A percentile compares a stretch with the other conserved stretches of the same genome.
phyloP scores from a whole-genome alignment of 2,888 invertebrate genomes.

The Esperia sulphurella region DNA sequence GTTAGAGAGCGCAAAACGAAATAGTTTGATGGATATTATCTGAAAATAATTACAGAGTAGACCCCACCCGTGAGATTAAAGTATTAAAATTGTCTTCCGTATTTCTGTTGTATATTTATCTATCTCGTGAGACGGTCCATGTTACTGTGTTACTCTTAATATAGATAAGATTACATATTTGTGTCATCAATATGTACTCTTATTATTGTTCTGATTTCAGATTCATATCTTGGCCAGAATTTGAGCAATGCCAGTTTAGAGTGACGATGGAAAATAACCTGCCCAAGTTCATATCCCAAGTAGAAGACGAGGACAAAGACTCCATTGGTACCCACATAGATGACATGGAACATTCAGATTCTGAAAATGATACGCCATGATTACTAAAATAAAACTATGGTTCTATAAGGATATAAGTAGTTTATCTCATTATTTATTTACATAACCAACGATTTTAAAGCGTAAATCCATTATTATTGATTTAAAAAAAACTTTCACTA shows the following conservation, averaged over 20 bases:
- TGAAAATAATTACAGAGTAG: too few species aligned
- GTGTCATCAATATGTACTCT: too few species aligned
- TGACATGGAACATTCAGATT: slow-evolving; percentile 50
- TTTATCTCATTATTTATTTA: slow-evolving; percentile 40
- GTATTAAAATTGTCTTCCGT: too few species aligned
- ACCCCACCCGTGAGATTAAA: too few species aligned
- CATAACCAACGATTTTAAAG: slow-evolving; percentile 24
- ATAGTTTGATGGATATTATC: too few species aligned
- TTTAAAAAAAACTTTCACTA: background rate
- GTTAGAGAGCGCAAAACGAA: too few species aligned
- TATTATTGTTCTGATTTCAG: slow-evolving; percentile 36
- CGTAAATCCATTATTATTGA: slow-evolving; percentile 5
- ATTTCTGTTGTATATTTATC: too few species aligned
- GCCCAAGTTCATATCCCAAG: slow-evolving; percentile 55
- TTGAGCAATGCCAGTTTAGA: slow-evolving; percentile 81
- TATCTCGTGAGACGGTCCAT: too few species aligned
- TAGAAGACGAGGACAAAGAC: slow-evolving; percentile 55
- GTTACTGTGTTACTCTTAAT: too few species aligned
- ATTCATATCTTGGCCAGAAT: slow-evolving; percentile 82
- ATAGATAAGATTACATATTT: too few species aligned
- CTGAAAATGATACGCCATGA: slow-evolving; percentile 31
- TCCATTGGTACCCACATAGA: slow-evolving; percentile 46
- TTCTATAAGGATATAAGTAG: slow-evolving; percentile 40
- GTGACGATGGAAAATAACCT: slow-evolving; percentile 82
- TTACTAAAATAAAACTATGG: slow-evolving; percentile 32